A percentile compares a stretch with the other conserved stretches of the same genome.
phyloP scores from a whole-genome alignment of 64 coral and sea anemone species.

The Orbicella faveolata region DNA sequence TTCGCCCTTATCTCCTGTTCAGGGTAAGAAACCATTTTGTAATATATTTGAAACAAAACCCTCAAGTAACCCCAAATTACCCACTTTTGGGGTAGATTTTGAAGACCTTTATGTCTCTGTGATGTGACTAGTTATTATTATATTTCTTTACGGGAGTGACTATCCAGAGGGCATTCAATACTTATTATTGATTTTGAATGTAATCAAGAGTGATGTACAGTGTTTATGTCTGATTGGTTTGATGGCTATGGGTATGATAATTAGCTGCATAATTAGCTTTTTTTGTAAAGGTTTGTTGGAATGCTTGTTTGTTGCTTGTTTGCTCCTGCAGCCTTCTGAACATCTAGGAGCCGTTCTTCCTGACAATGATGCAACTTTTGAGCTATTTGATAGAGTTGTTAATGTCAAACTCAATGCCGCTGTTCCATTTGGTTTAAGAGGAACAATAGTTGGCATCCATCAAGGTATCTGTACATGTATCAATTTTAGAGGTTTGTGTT shows the following conservation, averaged over 20 bases:
- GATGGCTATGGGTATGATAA: too few species aligned
- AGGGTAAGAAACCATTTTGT: slow-evolving; percentile 57
- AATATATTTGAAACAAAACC: background rate
- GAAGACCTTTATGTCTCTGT: background rate
- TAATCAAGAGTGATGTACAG: too few species aligned
- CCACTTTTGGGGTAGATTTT: background rate
- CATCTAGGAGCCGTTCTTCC: slow-evolving; percentile 69
- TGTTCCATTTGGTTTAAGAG: slow-evolving; percentile 85
- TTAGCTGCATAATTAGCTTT: too few species aligned
- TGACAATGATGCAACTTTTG: slow-evolving; percentile 81
- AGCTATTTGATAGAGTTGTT: slow-evolving; percentile 92
- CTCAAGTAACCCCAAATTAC: background rate
- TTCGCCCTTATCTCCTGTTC: slow-evolving; percentile 77
- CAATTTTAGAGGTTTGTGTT: too few species aligned
- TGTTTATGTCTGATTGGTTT: too few species aligned
- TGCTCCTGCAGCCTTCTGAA: slow-evolving; percentile 65
- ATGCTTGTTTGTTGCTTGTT: background rate
- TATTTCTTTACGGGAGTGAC: too few species aligned
- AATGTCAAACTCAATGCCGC: slow-evolving; percentile 83
- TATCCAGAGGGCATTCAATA: too few species aligned
- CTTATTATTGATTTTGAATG: too few species aligned
- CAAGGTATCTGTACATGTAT: slow-evolving; percentile 34
- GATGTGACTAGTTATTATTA: background rate
- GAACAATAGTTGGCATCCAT: slow-evolving; percentile 90
- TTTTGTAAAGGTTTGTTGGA: background rate